phyloP scores from a whole-genome alignment of 2,888 invertebrate genomes.

The Syrista parreyssii region DNA sequence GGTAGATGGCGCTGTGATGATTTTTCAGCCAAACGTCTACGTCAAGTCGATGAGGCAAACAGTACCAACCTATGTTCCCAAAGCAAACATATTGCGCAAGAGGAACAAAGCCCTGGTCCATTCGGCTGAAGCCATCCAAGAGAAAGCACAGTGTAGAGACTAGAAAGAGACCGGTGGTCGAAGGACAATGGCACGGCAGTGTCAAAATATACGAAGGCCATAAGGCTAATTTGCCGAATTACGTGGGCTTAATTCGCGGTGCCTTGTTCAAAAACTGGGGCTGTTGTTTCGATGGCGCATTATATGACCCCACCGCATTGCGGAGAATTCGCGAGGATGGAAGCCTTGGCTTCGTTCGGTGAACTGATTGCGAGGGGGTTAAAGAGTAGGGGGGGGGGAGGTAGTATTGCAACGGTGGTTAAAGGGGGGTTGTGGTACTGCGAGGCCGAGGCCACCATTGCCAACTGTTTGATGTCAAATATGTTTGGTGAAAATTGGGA shows the following conservation, averaged over 20 bases:
- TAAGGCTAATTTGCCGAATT: constrained; percentile 64
- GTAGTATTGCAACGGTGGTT: too few species aligned
- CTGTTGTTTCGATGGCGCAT: not conserved
- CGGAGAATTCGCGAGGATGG: not conserved
- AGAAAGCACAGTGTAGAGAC: constrained; percentile 14
- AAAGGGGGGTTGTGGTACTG: too few species aligned
- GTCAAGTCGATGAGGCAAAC: too few species aligned
- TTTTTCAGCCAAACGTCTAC: too few species aligned
- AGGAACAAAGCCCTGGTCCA: constrained; percentile 33
- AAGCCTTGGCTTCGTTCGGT: too few species aligned
- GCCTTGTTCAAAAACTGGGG: constrained; percentile 2
- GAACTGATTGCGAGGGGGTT: too few species aligned
- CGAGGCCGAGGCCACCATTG: too few species aligned
- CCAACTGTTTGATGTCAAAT: too few species aligned
- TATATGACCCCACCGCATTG: not conserved
- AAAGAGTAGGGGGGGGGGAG: too few species aligned
- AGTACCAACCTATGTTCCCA: constrained; percentile 22
- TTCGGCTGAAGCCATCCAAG: constrained; percentile 23
- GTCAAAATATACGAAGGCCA: constrained; percentile 62
- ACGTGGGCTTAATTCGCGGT: constrained; percentile 22
- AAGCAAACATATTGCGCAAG: constrained; percentile 31
- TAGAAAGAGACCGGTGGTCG: constrained; percentile 13
- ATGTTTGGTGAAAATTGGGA: too few species aligned
- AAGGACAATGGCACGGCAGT: constrained; percentile 32
- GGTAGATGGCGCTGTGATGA: not conserved